Conservation (phyloP, 2,113 vertebrate genomes). For the Oryzias curvinotus region DNA sequence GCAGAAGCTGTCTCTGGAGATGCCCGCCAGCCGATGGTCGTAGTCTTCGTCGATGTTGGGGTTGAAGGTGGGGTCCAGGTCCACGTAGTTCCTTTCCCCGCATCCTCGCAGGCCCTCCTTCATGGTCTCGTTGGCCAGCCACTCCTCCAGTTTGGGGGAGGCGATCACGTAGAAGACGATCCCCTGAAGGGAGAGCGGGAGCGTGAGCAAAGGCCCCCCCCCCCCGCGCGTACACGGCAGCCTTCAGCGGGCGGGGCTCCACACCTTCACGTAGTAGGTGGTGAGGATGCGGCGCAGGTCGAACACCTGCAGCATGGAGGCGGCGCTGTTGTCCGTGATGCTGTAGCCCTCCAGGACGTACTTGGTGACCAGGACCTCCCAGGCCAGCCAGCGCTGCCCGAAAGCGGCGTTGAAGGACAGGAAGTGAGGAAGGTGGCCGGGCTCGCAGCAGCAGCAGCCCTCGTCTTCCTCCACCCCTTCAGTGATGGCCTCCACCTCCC, state of each 20-base stretch:
- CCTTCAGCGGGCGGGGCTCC: background rate
- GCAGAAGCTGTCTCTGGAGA: constrained; percentile 97
- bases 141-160: constrained; percentile 92
- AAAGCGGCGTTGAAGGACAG: constrained; percentile 91
- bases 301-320: constrained; percentile 92
- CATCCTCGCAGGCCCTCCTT: constrained; percentile 89
- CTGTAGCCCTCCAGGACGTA: constrained; percentile 92
- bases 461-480: constrained; percentile 92
- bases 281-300: constrained; percentile 90
- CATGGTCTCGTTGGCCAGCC: constrained; percentile 96
- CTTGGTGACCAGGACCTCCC: constrained; percentile 91
- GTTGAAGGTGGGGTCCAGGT: constrained; percentile 97
- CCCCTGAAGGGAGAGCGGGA: constrained; percentile 74
- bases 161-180: constrained; percentile 96
- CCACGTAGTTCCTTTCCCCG: constrained; percentile 92
- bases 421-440: constrained; percentile 86
- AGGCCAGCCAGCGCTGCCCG: constrained; percentile 90
- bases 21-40: constrained; percentile 93
- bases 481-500: constrained; percentile 91
- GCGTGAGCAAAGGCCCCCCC: background rate
- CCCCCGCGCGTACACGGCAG: background rate
- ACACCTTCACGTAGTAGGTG: constrained; percentile 91
- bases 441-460: constrained; percentile 91
- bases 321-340: constrained; percentile 90
- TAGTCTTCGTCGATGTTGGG: constrained; percentile 99